Percentiles rank a stretch among this genome's conserved stretches.
phyloP scores from a whole-genome alignment of 2,113 vertebrate species.

The Orientallactaga bullata region DNA sequence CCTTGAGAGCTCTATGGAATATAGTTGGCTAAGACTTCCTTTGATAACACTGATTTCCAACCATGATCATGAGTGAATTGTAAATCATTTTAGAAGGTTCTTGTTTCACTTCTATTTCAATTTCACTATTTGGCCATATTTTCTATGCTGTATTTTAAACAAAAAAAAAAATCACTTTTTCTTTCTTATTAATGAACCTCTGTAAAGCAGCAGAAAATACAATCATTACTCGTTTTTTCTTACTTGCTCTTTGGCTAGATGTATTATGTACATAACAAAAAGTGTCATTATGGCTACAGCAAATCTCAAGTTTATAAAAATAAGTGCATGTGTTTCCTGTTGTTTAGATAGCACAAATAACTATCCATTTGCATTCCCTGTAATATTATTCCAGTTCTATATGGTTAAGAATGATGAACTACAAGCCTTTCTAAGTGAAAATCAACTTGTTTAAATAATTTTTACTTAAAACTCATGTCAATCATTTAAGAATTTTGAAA shows the following conservation, averaged over 20 bases:
- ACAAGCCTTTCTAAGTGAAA: background rate
- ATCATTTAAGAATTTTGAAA: conserved; percentile 37
- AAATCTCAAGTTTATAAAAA: background rate
- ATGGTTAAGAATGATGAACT: background rate
- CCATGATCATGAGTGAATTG: background rate
- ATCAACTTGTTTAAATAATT: background rate
- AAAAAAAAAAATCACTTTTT: conserved; percentile 26
- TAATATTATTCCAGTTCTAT: background rate
- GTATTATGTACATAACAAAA: conserved; percentile 27
- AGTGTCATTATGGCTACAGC: background rate
- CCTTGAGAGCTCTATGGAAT: background rate
- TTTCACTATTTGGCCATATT: background rate
- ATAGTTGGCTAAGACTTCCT: background rate
- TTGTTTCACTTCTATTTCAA: conserved; percentile 12
- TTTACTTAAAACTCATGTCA: background rate
- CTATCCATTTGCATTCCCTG: background rate
- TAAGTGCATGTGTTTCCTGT: background rate
- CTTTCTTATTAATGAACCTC: background rate
- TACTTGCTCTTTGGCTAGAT: background rate
- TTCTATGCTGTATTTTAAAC: conserved; percentile 36
- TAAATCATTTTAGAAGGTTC: conserved; percentile 7
- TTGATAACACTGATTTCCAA: background rate
- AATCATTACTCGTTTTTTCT: background rate
- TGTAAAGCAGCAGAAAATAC: background rate
- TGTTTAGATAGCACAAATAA: background rate